Evolutionary conservation across 2,113 vertebrate species (phyloP).

Genomic region (Corapipo altera): DNA sequence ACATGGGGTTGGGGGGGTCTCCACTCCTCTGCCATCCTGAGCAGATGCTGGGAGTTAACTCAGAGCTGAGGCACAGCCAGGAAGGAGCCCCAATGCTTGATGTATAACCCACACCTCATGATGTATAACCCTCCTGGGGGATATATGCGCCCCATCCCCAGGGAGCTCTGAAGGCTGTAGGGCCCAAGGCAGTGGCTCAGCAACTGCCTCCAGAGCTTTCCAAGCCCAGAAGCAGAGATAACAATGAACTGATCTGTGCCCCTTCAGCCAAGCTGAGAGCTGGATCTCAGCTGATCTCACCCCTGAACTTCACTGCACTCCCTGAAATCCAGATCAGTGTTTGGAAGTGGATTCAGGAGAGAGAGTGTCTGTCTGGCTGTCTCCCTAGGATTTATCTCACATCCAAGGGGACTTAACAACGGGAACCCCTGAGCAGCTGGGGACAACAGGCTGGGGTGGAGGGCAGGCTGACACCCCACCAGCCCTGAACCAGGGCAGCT

Average conservation of each 20-base stretch:
- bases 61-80: neutral
- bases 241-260: neutral
- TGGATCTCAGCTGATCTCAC: neutral
- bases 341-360: neutral
- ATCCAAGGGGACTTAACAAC: neutral
- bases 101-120: too few species aligned
- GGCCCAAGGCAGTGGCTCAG: neutral
- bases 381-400: neutral
- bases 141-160: neutral
- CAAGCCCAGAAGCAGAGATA: neutral
- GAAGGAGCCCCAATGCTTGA: neutral
- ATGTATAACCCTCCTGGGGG: neutral
- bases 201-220: neutral
- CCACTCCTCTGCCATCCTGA: neutral
- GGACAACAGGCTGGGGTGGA: neutral
- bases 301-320: neutral
- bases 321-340: neutral
- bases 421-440: rapidly evolving
- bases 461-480: neutral
- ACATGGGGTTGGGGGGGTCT: neutral
- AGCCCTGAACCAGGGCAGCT: rapidly evolving
- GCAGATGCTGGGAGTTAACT: neutral
- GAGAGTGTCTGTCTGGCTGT: rapidly evolving
- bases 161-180: neutral
- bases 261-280: neutral